Conservation (phyloP, 2,797 vertebrate species). For the Xenopus petersii region DNA sequence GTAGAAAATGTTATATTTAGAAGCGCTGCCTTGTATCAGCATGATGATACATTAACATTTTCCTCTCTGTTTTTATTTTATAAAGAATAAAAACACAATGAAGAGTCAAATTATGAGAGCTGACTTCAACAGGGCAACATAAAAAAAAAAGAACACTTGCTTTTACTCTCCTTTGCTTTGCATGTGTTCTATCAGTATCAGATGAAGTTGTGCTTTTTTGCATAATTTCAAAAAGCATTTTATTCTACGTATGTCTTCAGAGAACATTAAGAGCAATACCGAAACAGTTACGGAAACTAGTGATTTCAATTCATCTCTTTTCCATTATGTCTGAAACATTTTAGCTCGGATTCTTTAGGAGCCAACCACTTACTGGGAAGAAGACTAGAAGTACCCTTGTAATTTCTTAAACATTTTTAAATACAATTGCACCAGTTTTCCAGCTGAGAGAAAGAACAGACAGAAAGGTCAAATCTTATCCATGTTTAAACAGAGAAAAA, state of each 20-base stretch:
- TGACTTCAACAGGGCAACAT: too few relatives aligned
- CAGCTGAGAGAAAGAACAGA: constrained; percentile 15
- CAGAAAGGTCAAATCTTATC: constrained; percentile 4
- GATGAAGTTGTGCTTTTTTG: background rate
- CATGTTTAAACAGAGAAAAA: too few relatives aligned
- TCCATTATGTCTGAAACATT: background rate
- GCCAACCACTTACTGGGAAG: background rate
- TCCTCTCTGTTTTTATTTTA: too few relatives aligned
- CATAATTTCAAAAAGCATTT: constrained; percentile 1
- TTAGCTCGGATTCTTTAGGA: constrained; percentile 8
- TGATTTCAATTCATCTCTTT: background rate
- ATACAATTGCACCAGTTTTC: background rate
- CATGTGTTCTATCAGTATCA: background rate
- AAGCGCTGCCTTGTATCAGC: too few relatives aligned
- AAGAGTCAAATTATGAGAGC: too few relatives aligned
- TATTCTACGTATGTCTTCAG: background rate
- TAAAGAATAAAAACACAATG: too few relatives aligned
- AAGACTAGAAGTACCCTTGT: background rate
- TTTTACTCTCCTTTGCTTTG: background rate
- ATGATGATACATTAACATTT: too few relatives aligned
- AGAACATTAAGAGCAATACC: background rate
- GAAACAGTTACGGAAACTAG: background rate
- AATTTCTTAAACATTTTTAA: constrained; percentile 2
- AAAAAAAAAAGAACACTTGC: background rate
- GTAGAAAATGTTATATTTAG: too few relatives aligned